A percentile compares a stretch with the other conserved stretches of the same genome.
Evolutionary conservation across 2,888 invertebrate species (phyloP).

Genomic region (Caenorhabditis virilis): DNA sequence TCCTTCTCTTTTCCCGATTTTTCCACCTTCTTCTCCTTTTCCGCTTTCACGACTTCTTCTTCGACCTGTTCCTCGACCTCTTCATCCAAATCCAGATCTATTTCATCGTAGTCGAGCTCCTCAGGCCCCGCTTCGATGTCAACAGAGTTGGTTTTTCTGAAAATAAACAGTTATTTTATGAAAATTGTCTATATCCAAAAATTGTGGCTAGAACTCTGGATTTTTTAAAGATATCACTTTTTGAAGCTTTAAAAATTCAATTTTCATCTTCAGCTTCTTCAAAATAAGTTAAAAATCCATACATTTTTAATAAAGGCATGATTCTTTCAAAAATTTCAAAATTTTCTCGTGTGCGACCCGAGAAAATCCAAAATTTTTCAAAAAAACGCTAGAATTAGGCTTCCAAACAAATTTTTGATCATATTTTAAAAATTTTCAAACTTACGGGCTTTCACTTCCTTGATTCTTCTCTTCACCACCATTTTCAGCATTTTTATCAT

Average conservation of each 20-base stretch:
- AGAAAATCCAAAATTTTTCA: no score
- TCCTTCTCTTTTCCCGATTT: neutral
- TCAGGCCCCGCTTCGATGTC: neutral
- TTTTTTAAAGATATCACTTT: neutral
- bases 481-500: neutral
- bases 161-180: neutral
- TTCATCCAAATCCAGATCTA: constrained; percentile 26
- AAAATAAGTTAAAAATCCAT: no score
- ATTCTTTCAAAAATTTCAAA: no score
- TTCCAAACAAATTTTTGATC: no score
- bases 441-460: no score
- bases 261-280: constrained; percentile 11
- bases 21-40: constrained; percentile 6
- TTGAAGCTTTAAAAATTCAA: no score
- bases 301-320: no score
- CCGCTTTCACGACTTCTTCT: constrained; percentile 4
- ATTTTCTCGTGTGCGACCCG: no score
- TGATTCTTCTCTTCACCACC: no score
- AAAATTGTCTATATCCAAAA: neutral
- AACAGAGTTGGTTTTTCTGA: neutral
- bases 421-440: no score
- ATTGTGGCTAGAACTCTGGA: no score
- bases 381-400: no score
- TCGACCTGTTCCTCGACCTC: constrained; percentile 3
- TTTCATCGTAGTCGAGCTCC: constrained; percentile 11